Percentiles rank a stretch among this genome's conserved stretches.
phyloP scores from a whole-genome alignment of 2,888 invertebrate genomes.

The Eumacrocentrus americanus region DNA sequence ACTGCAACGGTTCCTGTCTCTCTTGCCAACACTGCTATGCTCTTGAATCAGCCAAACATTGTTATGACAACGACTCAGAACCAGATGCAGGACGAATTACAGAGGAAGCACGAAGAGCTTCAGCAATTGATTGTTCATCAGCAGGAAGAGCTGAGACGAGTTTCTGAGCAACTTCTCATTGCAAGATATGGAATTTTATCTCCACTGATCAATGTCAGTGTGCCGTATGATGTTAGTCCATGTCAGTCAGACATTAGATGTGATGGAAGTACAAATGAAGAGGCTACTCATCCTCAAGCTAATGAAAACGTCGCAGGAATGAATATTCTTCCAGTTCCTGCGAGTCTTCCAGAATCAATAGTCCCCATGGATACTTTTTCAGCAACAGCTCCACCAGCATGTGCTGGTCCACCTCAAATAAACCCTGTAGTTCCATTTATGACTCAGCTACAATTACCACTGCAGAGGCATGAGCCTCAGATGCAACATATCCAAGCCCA shows the following conservation, averaged over 20 bases:
- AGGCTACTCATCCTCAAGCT: background rate
- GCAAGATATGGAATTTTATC: slow-evolving; percentile 75
- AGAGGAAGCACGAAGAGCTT: slow-evolving; percentile 83
- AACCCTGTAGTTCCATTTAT: slow-evolving; percentile 36
- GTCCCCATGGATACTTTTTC: slow-evolving; percentile 53
- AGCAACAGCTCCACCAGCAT: slow-evolving; percentile 48
- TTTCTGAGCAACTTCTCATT: slow-evolving; percentile 85
- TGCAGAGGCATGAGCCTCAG: slow-evolving; percentile 37
- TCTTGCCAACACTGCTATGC: slow-evolving; percentile 43
- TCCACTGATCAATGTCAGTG: slow-evolving; percentile 58
- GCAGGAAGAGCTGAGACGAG: slow-evolving; percentile 82
- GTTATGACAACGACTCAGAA: slow-evolving; percentile 67
- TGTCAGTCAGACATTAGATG: slow-evolving; percentile 35
- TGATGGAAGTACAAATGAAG: slow-evolving; percentile 12
- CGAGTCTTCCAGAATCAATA: slow-evolving; percentile 51
- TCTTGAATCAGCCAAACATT: slow-evolving; percentile 59
- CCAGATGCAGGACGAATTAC: slow-evolving; percentile 63
- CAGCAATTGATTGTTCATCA: slow-evolving; percentile 84
- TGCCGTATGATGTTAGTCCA: slow-evolving; percentile 46
- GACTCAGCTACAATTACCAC: slow-evolving; percentile 38
- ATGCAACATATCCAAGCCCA: slow-evolving; percentile 40
- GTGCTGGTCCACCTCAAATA: slow-evolving; percentile 34
- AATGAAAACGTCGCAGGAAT: slow-evolving; percentile 36
- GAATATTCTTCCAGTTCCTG: slow-evolving; percentile 44
- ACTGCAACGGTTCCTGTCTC: slow-evolving; percentile 30